phyloP scores from a whole-genome alignment of 2,797 vertebrate species.

The Iguana delicatissima region DNA sequence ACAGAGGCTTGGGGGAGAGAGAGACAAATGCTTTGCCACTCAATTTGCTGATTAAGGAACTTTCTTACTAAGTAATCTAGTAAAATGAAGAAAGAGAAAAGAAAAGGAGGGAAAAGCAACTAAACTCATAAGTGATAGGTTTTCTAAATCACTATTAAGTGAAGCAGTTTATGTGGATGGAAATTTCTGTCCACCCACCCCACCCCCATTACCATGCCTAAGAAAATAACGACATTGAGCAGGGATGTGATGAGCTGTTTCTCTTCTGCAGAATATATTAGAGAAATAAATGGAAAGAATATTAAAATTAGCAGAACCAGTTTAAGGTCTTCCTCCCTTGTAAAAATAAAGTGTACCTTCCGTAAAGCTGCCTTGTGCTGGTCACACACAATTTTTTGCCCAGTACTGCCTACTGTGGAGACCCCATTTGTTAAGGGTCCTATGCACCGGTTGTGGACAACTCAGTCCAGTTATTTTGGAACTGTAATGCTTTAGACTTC shows the following conservation, averaged over 20 bases:
- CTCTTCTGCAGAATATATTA: background rate
- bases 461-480: background rate
- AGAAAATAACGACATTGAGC: conserved; percentile 7
- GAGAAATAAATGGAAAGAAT: conserved; percentile 21
- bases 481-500: background rate
- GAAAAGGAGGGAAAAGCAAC: background rate
- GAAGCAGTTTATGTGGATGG: conserved; percentile 4
- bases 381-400: background rate
- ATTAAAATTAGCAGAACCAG: conserved; percentile 25
- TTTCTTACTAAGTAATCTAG: conserved; percentile 28
- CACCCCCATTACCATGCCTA: background rate
- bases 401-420: background rate
- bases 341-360: background rate
- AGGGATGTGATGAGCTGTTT: conserved; percentile 17
- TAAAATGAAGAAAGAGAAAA: conserved; percentile 20
- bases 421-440: background rate
- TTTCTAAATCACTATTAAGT: conserved; percentile 8
- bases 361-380: background rate
- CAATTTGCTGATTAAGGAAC: conserved; percentile 2
- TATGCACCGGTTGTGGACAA: background rate
- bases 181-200: background rate
- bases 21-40: background rate
- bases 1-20: background rate
- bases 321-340: conserved; percentile 21
- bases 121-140: background rate